Conservation (phyloP, 1,140 invertebrate genomes). For the Bombyx mori region ASM3026992v2 NC_085133.1:5709501-5710000, state of each 20-base stretch:
- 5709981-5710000: background rate
- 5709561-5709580: constrained; percentile 3
- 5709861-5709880: background rate
- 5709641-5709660: background rate
- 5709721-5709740: too few relatives aligned
- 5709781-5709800: too few relatives aligned
- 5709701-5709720: too few relatives aligned
- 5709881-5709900: background rate
- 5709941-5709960: background rate
- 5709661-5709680: background rate
- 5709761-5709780: too few relatives aligned
- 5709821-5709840: background rate
- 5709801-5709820: background rate
- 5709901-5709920: background rate
- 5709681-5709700: too few relatives aligned
- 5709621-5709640: background rate
- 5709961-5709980: constrained; percentile 10
- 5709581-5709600: constrained; percentile 11
- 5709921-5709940: too few relatives aligned
- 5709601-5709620: background rate
- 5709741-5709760: too few relatives aligned
- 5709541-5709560: constrained; percentile 28
- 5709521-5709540: constrained; percentile 25
- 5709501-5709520: constrained; percentile 26
- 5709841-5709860: background rate